Conservation (phyloP, 2,113 vertebrate species). For the Oenanthe oenanthe region DNA sequence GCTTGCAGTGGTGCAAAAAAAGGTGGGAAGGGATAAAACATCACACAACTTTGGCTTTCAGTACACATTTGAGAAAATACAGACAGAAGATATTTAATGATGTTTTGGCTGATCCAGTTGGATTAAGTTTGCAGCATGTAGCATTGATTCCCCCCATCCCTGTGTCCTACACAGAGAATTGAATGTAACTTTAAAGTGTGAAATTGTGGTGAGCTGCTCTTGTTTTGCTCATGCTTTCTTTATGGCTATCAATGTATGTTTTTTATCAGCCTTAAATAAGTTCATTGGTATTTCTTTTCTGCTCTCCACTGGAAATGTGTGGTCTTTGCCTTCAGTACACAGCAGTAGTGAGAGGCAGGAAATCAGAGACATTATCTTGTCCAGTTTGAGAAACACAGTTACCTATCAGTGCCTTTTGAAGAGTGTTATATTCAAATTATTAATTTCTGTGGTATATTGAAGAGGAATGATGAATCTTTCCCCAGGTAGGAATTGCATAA, state of each 20-base stretch:
- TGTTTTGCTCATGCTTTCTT: background rate
- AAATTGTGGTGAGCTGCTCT: background rate
- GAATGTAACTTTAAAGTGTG: background rate
- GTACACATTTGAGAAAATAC: background rate
- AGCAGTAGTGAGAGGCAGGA: background rate
- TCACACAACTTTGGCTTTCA: background rate
- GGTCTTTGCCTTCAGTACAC: background rate
- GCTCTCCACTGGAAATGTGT: background rate
- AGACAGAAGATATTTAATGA: background rate
- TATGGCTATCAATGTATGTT: background rate
- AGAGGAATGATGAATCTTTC: background rate
- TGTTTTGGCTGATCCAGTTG: background rate
- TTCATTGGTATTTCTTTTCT: background rate
- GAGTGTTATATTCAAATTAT: background rate
- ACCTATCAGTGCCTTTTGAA: background rate
- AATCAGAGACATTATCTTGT: background rate
- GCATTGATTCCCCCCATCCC: background rate
- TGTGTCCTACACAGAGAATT: background rate
- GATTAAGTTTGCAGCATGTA: background rate
- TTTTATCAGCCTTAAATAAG: background rate
- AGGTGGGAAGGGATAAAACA: background rate
- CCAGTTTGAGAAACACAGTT: background rate
- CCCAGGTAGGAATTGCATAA: background rate
- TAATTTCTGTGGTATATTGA: background rate
- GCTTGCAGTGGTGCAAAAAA: background rate